phyloP scores from a whole-genome alignment of 2,888 invertebrate genomes.

The Xestobium rufovillosum region DNA sequence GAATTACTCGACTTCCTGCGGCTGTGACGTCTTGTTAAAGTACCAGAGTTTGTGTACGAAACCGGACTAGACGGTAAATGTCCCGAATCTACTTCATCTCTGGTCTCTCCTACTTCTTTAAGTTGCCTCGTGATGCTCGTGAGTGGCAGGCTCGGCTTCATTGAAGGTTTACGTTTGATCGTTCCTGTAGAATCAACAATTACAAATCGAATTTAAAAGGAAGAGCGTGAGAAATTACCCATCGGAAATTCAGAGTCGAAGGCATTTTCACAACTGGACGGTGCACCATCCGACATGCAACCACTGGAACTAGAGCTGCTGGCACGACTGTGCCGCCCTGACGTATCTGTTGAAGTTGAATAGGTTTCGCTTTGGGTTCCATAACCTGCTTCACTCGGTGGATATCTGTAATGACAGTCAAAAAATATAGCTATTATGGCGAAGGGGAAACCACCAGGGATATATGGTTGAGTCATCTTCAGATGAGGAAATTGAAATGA shows the following conservation, averaged over 20 bases:
- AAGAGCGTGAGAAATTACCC: slow-evolving; percentile 43
- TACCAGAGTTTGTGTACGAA: slow-evolving; percentile 38
- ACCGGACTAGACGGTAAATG: slow-evolving; percentile 37
- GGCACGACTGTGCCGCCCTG: slow-evolving; percentile 63
- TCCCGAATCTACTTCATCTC: slow-evolving; percentile 48
- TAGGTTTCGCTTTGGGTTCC: slow-evolving; percentile 42
- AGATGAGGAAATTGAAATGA: too few species aligned
- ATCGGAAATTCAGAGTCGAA: slow-evolving; percentile 71
- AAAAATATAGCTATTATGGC: too few species aligned
- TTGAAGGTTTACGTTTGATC: slow-evolving; percentile 86
- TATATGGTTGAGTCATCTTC: too few species aligned
- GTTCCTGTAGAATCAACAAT: slow-evolving; percentile 51
- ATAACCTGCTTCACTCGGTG: slow-evolving; percentile 40
- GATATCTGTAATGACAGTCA: slow-evolving; percentile 33
- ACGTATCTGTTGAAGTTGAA: slow-evolving; percentile 40
- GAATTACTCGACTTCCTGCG: slow-evolving; percentile 43
- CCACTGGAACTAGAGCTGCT: slow-evolving; percentile 82
- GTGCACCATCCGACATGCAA: slow-evolving; percentile 72
- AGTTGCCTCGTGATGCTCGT: slow-evolving; percentile 86
- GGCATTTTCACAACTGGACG: slow-evolving; percentile 62
- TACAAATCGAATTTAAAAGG: slow-evolving; percentile 1
- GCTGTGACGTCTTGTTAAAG: slow-evolving; percentile 48
- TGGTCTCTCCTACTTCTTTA: slow-evolving; percentile 78
- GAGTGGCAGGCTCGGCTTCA: slow-evolving; percentile 84
- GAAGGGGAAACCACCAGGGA: too few species aligned